These are phyloP conservation scores for Pteria penguin DNA, from an alignment of 2,888 invertebrate genomes.

Conservation along the genomic window DNA sequence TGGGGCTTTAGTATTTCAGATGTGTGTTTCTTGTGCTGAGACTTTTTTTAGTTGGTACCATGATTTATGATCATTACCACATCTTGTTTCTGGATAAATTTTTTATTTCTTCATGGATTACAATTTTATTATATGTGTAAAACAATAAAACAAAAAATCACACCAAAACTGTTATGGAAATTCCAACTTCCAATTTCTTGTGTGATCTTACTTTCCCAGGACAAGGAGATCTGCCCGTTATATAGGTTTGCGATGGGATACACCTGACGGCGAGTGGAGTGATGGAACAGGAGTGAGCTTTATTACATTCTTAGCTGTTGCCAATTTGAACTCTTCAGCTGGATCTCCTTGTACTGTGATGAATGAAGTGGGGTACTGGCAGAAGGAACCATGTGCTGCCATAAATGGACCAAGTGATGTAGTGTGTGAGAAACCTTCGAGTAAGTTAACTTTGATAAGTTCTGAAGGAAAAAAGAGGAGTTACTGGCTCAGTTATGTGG, in stretches of 20 bases:
- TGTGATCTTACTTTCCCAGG: no score
- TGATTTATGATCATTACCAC: no score
- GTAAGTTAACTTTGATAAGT: slow-evolving; percentile 4
- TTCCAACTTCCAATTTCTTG: no score
- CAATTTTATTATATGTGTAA: no score
- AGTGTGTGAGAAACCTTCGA: slow-evolving; percentile 20
- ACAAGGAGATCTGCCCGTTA: neutral
- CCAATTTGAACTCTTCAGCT: neutral
- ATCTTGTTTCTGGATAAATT: no score
- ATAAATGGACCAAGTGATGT: neutral
- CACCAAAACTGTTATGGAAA: no score
- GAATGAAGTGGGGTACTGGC: slow-evolving; percentile 23
- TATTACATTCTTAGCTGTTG: neutral
- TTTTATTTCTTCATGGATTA: no score
- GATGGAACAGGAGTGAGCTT: neutral
- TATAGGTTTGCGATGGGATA: slow-evolving; percentile 3
- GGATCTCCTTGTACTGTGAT: neutral
- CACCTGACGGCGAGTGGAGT: neutral
- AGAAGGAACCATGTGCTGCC: neutral
- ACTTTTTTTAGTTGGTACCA: no score
- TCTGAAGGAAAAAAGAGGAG: neutral
- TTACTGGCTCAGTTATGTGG: no score
- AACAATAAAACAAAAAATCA: no score
- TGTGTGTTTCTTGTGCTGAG: no score
- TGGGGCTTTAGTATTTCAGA: no score